Percentiles rank a stretch among this genome's conserved stretches.
Evolutionary conservation across 2,113 vertebrate genomes (phyloP).

Genomic region (Ammospiza caudacuta): DNA sequence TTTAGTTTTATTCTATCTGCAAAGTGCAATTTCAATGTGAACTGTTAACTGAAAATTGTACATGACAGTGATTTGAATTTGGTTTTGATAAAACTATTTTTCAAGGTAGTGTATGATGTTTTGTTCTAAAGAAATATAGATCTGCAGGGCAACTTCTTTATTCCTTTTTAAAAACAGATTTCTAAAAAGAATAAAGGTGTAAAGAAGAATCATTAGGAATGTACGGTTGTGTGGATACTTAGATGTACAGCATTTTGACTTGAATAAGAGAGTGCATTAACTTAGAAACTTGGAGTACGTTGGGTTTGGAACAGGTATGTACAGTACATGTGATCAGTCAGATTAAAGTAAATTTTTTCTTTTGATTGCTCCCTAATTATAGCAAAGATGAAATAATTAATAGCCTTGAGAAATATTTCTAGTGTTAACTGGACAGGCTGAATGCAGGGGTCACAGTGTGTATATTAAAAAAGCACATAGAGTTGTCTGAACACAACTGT

Average conservation of each 20-base stretch:
- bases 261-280: conserved; percentile 67
- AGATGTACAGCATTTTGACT: conserved; percentile 76
- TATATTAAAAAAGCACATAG: conserved; percentile 71
- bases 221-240: conserved; percentile 71
- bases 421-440: conserved; percentile 65
- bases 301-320: conserved; percentile 74
- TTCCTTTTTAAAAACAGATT: conserved; percentile 74
- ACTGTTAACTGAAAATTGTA: conserved; percentile 76
- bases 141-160: conserved; percentile 75
- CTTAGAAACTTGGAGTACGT: conserved; percentile 60
- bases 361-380: conserved; percentile 74
- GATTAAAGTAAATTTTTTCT: conserved; percentile 71
- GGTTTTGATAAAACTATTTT: conserved; percentile 91
- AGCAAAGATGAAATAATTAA: conserved; percentile 75
- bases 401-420: conserved; percentile 78
- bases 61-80: conserved; percentile 77
- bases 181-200: conserved; percentile 67
- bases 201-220: conserved; percentile 63
- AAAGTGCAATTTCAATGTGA: conserved; percentile 93
- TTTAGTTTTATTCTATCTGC: conserved; percentile 65
- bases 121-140: conserved; percentile 79
- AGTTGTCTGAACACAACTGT: conserved; percentile 56
- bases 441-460: conserved; percentile 69
- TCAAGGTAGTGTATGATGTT: conserved; percentile 83
- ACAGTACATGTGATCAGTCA: conserved; percentile 72